Conservation (phyloP, 2,113 vertebrate species). For the Acinonyx jubatus region DNA sequence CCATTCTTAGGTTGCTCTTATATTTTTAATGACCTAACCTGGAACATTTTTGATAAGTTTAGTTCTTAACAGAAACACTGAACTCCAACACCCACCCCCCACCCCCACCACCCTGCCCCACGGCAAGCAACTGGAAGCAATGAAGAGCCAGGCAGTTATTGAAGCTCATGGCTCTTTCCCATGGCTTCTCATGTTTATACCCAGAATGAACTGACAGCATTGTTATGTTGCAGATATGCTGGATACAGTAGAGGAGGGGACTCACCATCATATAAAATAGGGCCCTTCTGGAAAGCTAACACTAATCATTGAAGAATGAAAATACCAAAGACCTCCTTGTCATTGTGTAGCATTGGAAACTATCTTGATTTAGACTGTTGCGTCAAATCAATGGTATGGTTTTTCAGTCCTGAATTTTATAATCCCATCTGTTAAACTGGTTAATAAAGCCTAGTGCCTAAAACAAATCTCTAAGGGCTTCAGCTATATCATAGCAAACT, state of each 20-base stretch:
- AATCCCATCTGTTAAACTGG: neutral
- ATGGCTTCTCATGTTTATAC: neutral
- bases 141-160: neutral
- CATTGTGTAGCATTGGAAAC: neutral
- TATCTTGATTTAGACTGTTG: conserved; percentile 16
- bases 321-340: neutral
- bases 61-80: neutral
- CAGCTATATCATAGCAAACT: neutral
- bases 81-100: neutral
- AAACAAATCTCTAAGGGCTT: conserved; percentile 24
- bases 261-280: neutral
- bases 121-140: neutral
- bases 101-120: no score
- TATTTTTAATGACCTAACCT: conserved; percentile 2
- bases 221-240: neutral
- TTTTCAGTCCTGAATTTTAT: neutral
- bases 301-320: neutral
- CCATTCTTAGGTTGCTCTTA: neutral
- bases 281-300: neutral
- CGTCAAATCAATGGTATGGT: neutral
- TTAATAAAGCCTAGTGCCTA: neutral
- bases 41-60: neutral
- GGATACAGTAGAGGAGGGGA: neutral
- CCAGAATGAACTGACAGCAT: neutral
- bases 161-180: neutral